Conservation (phyloP, 2,113 vertebrate species). For the Brachypteracias leptosomus region DNA sequence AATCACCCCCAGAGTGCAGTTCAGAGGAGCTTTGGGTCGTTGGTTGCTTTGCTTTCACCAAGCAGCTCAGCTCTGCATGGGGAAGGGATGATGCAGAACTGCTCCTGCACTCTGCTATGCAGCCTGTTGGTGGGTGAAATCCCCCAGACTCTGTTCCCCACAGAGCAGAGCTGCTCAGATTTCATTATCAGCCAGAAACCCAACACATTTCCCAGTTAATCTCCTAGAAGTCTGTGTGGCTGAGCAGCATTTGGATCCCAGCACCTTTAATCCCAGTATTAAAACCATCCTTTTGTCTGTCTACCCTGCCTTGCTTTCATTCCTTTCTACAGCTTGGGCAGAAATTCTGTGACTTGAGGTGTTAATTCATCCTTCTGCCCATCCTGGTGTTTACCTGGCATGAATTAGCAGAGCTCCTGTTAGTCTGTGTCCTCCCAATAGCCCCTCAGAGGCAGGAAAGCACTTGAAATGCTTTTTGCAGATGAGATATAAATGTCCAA, state of each 20-base stretch:
- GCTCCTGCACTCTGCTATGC: neutral
- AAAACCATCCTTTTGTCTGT: neutral
- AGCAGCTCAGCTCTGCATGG: neutral
- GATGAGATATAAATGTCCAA: neutral
- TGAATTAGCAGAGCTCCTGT: neutral
- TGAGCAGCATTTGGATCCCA: neutral
- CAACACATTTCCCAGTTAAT: neutral
- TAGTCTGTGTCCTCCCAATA: neutral
- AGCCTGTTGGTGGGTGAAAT: neutral
- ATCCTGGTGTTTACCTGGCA: neutral
- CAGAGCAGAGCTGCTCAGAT: neutral
- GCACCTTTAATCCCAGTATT: neutral
- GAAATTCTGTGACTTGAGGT: neutral
- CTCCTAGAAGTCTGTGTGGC: neutral
- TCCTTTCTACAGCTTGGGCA: neutral
- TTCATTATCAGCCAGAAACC: neutral
- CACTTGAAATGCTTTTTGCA: neutral
- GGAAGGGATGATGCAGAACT: neutral
- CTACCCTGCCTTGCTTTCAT: neutral
- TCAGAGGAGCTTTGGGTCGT: neutral
- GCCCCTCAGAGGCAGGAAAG: neutral
- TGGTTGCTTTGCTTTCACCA: neutral
- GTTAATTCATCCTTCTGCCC: neutral
- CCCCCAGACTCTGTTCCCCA: neutral
- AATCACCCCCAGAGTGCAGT: neutral